These are phyloP conservation scores for Forficula auricularia DNA, from an alignment of 1,140 invertebrate species.

Conservation along the genomic window DNA sequence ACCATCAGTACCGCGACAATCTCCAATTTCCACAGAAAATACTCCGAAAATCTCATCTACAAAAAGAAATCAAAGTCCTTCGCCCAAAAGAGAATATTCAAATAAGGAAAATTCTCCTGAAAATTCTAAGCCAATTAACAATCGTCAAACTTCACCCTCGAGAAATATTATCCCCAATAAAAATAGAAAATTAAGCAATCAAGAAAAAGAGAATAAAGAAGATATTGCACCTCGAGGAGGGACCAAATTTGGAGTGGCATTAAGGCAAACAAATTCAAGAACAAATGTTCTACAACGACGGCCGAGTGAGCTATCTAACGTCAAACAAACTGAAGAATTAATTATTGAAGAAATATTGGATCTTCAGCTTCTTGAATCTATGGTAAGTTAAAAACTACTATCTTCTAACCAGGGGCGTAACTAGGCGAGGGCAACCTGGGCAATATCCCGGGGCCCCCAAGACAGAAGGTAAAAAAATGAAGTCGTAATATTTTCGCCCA, in stretches of 20 bases:
- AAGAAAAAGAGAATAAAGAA: constrained; percentile 12
- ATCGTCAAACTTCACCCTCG: constrained; percentile 3
- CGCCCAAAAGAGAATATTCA: too few species aligned
- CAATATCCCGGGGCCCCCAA: too few species aligned
- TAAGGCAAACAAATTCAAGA: constrained; percentile 31
- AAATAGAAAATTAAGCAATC: constrained; percentile 13
- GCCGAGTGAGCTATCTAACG: neutral
- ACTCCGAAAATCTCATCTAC: too few species aligned
- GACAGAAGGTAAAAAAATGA: too few species aligned
- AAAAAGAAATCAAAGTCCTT: too few species aligned
- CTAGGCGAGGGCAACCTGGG: too few species aligned
- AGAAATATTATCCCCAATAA: constrained; percentile 5
- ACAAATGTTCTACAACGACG: constrained; percentile 3
- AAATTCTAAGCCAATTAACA: neutral
- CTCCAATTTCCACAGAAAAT: too few species aligned
- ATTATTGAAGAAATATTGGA: constrained; percentile 54
- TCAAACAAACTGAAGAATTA: constrained; percentile 6
- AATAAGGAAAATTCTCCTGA: too few species aligned
- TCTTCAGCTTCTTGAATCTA: constrained; percentile 42
- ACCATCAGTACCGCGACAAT: too few species aligned
- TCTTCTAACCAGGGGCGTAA: too few species aligned
- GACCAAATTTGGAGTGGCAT: constrained; percentile 42
- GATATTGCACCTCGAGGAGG: constrained; percentile 19
- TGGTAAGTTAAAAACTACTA: constrained; percentile 33
- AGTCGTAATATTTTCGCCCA: too few species aligned